Conservation (phyloP, 2,797 vertebrate species). For the Bradypus variegatus region DNA sequence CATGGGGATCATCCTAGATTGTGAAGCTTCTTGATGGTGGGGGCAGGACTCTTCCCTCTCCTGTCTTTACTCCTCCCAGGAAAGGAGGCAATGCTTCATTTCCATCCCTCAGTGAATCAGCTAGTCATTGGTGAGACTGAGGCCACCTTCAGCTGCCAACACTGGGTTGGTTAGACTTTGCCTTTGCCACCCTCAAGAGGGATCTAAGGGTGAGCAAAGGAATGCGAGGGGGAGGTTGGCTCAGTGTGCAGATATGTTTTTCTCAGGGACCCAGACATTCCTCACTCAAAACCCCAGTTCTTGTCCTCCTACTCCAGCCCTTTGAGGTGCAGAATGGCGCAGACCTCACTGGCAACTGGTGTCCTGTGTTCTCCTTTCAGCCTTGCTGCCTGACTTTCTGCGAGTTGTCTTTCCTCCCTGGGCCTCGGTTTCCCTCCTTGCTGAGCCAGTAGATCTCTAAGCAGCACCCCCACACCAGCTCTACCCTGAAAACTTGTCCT, state of each 20-base stretch:
- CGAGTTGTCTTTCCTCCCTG: background rate
- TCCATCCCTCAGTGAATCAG: background rate
- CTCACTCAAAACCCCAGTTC: background rate
- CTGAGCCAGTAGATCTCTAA: background rate
- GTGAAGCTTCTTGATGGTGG: background rate
- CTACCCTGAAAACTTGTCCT: background rate
- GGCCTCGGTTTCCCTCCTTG: background rate
- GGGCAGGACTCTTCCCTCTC: fast-evolving
- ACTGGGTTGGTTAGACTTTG: background rate
- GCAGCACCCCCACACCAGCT: background rate
- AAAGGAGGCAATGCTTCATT: background rate
- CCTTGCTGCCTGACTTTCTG: background rate
- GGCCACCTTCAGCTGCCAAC: background rate
- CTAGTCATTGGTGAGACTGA: background rate
- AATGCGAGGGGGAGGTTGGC: background rate
- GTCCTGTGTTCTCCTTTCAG: background rate
- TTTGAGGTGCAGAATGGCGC: background rate
- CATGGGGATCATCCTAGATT: background rate
- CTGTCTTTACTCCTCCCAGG: background rate
- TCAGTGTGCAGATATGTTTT: background rate
- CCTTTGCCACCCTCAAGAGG: background rate
- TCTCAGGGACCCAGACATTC: background rate
- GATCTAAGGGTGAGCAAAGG: background rate
- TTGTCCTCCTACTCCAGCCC: background rate
- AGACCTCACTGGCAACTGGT: background rate